These are phyloP conservation scores for Mycteria americana DNA, from an alignment of 2,797 vertebrate genomes.

Conservation along the genomic window DNA sequence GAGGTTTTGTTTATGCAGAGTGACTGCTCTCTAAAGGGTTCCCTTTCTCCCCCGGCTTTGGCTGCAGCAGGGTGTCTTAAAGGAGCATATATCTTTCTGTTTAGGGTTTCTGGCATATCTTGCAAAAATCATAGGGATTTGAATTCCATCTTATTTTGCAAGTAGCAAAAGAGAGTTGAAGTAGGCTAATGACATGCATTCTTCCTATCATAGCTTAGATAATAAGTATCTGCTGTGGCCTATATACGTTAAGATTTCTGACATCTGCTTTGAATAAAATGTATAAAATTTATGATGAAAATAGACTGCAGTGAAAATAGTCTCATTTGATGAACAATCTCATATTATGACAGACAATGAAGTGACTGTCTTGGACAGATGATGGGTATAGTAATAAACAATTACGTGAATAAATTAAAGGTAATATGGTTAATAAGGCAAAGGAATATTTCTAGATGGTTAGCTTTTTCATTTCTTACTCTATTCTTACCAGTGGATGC, in stretches of 20 bases:
- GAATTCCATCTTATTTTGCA: neutral
- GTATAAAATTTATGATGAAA: neutral
- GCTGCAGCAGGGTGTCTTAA: neutral
- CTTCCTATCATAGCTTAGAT: neutral
- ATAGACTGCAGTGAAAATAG: neutral
- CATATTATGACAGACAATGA: neutral
- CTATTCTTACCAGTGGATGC: neutral
- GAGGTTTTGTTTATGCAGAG: neutral
- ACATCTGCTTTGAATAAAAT: slow-evolving; percentile 12
- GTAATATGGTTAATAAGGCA: neutral
- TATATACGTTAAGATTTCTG: neutral
- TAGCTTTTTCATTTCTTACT: neutral
- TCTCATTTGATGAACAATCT: neutral
- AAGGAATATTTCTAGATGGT: neutral
- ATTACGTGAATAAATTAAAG: neutral
- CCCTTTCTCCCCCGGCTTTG: neutral
- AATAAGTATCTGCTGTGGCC: neutral
- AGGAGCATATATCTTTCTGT: neutral
- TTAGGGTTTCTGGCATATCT: neutral
- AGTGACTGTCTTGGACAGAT: neutral
- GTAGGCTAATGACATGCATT: slow-evolving; percentile 6
- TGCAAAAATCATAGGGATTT: neutral
- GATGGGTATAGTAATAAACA: neutral
- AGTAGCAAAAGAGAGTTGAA: neutral
- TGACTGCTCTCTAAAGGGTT: neutral